Base-by-base conservation (phyloP, 2,113 vertebrate species). In the Marmota flaviventris region DNA sequence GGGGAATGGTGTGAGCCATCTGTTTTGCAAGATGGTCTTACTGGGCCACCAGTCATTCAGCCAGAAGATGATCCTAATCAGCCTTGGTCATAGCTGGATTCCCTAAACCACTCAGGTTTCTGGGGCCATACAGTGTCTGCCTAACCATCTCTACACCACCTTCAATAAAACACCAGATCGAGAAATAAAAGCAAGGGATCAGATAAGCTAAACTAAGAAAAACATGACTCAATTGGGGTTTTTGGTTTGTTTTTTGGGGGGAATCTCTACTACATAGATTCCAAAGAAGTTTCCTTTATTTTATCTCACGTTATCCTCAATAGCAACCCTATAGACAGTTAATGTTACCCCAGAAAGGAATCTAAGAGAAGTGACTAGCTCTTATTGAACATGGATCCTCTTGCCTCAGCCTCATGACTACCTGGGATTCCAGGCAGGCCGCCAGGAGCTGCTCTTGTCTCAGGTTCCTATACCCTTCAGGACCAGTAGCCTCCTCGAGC, bases 181-280 rank as follows among this genome's bases (percentile, higher is more conserved):
- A 14, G 2, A 96, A 27, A 61, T 56, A 75, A 53, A 94, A 94
- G 56, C 34, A 75, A 51, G 81, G 48, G 8, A 78, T n/a, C n/a
- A 91, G 79, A 84, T 87, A 87, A 95, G 25, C 27, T 75, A 17
- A 92, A 94, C 37, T 48, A 73, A 87, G 39, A 75, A 34, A 85
- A 92, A 45, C 25, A 4, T 65, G 61, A 25, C 61, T 34, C 16
- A n/a, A 2, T 61, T 79, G n/a, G 20, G n/a, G 61, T 34, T 42
- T 63, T 20, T 58, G 56, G 14, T 42, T 10, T 89, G 42, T 77
- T 7, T 34, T 70, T 14, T 2, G 5, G 3, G 29, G 67, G 65
- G 27, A 29, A 12, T 48, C n/a, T 67, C 20, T 24, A 69, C 32
- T 78, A 39, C 27, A 83, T 32, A 69, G 32, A 75, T 61, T 73